Percentiles rank a stretch among this genome's conserved stretches.
phyloP scores from a whole-genome alignment of 2,888 invertebrate genomes.

The Ophion ventricosus region DNA sequence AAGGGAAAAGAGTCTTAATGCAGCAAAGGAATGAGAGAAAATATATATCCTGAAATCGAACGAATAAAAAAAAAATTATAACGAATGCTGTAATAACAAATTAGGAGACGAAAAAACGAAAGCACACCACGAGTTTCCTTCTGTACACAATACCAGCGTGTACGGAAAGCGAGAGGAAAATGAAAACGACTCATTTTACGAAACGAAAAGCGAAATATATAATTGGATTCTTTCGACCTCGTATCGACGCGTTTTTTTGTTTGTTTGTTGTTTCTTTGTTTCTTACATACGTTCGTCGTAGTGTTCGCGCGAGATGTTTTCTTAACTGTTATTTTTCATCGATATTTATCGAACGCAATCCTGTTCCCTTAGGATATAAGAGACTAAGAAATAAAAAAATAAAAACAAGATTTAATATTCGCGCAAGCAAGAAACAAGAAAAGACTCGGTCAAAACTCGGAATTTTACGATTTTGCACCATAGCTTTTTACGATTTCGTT shows the following conservation, averaged over 20 bases:
- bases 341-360: slow-evolving; percentile 74
- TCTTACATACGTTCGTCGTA: slow-evolving; percentile 44
- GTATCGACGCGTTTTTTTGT: slow-evolving; percentile 43
- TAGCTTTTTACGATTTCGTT: slow-evolving; percentile 52
- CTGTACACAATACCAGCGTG: slow-evolving; percentile 72
- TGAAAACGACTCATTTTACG: slow-evolving; percentile 43
- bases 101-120: slow-evolving; percentile 63
- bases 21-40: slow-evolving; percentile 63
- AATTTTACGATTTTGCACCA: slow-evolving; percentile 43
- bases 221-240: slow-evolving; percentile 68
- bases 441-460: slow-evolving; percentile 11
- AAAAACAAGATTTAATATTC: slow-evolving; percentile 46
- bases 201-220: slow-evolving; percentile 62
- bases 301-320: slow-evolving; percentile 70
- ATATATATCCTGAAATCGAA: slow-evolving; percentile 20
- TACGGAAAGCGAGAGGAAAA: slow-evolving; percentile 23
- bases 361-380: slow-evolving; percentile 73
- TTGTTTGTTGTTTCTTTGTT: slow-evolving; percentile 23
- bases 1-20: slow-evolving; percentile 73
- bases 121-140: slow-evolving; percentile 74
- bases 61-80: slow-evolving; percentile 68
- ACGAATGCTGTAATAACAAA: slow-evolving; percentile 73
- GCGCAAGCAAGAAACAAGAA: slow-evolving; percentile 42
- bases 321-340: slow-evolving; percentile 75
- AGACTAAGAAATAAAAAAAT: slow-evolving; percentile 57